Conservation (phyloP, 2,888 invertebrate genomes). For the Drosophila koepferae region DNA sequence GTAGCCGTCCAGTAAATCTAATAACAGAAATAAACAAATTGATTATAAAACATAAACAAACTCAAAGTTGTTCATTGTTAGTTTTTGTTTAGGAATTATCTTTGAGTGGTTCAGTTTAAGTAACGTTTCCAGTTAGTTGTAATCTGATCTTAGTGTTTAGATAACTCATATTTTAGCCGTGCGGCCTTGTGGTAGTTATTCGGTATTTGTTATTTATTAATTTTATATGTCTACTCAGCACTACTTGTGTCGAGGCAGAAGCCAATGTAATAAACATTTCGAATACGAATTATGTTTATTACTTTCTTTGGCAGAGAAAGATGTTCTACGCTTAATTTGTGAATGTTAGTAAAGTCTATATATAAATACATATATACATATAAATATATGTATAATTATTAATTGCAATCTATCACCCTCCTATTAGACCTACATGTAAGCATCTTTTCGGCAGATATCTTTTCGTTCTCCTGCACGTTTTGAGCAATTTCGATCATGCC, state of each 20-base stretch:
- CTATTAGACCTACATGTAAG: slow-evolving; percentile 79
- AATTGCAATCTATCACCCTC: not conserved
- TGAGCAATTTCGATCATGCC: slow-evolving; percentile 84
- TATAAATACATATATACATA: too few species aligned
- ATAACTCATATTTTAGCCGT: not conserved
- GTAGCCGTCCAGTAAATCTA: slow-evolving; percentile 88
- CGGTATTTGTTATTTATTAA: not conserved
- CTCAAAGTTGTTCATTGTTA: too few species aligned
- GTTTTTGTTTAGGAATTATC: not conserved
- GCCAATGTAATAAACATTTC: not conserved
- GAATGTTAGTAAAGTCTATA: too few species aligned
- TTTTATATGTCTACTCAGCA: not conserved
- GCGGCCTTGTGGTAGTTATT: not conserved
- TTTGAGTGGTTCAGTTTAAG: not conserved
- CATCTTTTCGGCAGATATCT: slow-evolving; percentile 83
- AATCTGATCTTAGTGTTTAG: slow-evolving; percentile 2
- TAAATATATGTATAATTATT: too few species aligned
- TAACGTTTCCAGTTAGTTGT: not conserved
- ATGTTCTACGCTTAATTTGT: too few species aligned
- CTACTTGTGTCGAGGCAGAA: not conserved
- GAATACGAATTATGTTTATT: too few species aligned
- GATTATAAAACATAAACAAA: not conserved
- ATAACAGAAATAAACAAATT: slow-evolving; percentile 19
- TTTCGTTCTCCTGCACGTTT: slow-evolving; percentile 83
- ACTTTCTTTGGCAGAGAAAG: too few species aligned